Conservation (phyloP, 1,140 invertebrate genomes). For the Caerostris darwini region DNA sequence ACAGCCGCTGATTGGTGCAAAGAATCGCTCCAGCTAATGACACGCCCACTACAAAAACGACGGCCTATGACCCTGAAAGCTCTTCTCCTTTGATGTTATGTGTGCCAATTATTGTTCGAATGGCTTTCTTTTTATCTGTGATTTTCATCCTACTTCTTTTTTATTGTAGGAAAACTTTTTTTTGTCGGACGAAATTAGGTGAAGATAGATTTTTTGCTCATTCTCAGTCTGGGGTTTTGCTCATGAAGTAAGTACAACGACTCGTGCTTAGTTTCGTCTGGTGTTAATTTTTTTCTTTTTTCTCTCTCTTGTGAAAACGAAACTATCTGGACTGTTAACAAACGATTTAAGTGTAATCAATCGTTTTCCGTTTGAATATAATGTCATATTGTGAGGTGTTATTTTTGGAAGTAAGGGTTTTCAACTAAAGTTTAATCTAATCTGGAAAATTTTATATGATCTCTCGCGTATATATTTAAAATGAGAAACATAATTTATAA, state of each 20-base stretch:
- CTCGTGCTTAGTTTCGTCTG: neutral
- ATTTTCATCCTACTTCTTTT: constrained; percentile 10
- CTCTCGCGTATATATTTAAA: neutral
- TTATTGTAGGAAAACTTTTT: neutral
- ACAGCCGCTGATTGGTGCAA: constrained; percentile 45
- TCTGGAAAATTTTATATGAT: neutral
- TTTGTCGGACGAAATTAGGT: neutral
- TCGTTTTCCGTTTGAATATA: neutral
- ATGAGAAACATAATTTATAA: no score
- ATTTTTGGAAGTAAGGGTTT: neutral
- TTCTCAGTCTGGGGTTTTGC: neutral
- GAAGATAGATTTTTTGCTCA: neutral
- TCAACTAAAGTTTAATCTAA: neutral
- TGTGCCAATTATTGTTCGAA: constrained; percentile 52
- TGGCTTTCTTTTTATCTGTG: neutral
- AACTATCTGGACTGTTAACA: no score
- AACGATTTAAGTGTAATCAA: neutral
- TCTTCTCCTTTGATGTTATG: neutral
- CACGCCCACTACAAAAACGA: constrained; percentile 65
- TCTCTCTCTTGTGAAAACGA: no score
- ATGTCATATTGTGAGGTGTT: neutral
- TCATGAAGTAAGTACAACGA: neutral
- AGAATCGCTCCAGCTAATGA: constrained; percentile 43
- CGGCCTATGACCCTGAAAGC: constrained; percentile 39
- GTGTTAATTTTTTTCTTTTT: neutral